Evolutionary conservation across 2,113 vertebrate genomes (phyloP), one percentile per base, ranked within the genome.

Genomic region (Alaudala cheleensis): DNA sequence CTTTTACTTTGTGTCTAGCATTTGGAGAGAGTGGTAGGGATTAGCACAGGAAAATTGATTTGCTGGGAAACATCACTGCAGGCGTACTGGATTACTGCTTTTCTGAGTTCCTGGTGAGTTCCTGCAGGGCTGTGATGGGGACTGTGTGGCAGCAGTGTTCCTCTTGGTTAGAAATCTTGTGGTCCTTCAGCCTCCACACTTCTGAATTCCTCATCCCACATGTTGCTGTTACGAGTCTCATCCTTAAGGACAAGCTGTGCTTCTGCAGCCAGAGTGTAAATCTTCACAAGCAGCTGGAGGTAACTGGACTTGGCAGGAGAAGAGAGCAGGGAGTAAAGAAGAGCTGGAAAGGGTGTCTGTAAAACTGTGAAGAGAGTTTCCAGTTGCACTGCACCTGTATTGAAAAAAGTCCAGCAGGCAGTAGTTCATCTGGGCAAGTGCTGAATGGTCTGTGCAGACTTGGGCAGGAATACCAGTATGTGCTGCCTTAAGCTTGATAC

Each of bases 1-100:
- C 1, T 84, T 90, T 93, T 78, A 74, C 44, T 84, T 91, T 72
- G 28, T 64, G 61, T 88, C 64, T 78, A 45, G 85, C 67, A 10
- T 90, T 94, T 93, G 69, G 79, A 90, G 76, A 92, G 56, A 86
- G 13, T 40, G 29, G 6, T 88, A 64, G 92, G 69, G 83, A 78
- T 95, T 92, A 95, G 77, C 54, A 25, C 16, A 58, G 81, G 51
- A 86, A 96, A 93, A 90, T 87, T 73, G 77, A 86, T 94, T 96
- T 95, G 77, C 82, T 81, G 73, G 93, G 72, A 77, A 86, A 45
- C 72, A 78, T 71, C 45, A 34, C 64, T 71, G 37, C 79, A 56
- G 67, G 64, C 60, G 49, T 83, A 83, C 54, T 33, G 44, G 67
- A 90, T 88, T 93, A 74, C 42, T 74, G 82, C 56, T 86, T 90